A percentile compares a stretch with the other conserved stretches of the same genome.
Conservation (phyloP, 2,888 invertebrate genomes). For the Agrochola macilenta region DNA sequence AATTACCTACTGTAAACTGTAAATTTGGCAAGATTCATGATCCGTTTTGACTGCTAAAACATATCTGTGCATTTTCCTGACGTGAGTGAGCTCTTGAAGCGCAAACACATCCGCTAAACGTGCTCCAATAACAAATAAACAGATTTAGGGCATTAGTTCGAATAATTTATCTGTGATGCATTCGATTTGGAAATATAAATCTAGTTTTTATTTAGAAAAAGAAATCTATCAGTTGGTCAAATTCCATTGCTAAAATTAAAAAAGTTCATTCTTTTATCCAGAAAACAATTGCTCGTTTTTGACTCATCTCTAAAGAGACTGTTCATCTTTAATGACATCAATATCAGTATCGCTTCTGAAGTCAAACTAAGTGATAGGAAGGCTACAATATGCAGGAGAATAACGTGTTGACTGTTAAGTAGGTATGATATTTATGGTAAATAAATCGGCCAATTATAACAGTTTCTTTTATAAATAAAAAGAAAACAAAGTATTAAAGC, state of each 20-base stretch:
- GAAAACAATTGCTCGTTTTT: not conserved
- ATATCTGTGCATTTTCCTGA: constrained; percentile 28
- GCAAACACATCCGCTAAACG: constrained; percentile 1
- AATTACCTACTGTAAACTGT: constrained; percentile 19
- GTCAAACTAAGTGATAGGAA: too few relatives aligned
- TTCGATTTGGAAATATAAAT: not conserved
- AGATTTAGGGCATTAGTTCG: constrained; percentile 5
- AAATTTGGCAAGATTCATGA: constrained; percentile 25
- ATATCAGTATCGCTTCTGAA: not conserved
- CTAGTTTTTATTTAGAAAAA: not conserved
- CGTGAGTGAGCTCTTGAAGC: constrained; percentile 6
- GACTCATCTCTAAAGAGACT: not conserved
- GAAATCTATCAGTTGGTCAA: too few relatives aligned
- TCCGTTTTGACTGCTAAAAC: constrained; percentile 16
- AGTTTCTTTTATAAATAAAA: constrained; percentile 13
- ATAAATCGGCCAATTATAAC: not conserved
- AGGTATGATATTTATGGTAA: not conserved
- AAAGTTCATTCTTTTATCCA: not conserved
- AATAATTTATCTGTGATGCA: not conserved
- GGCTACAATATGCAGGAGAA: not conserved
- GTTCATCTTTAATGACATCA: not conserved
- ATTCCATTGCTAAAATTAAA: not conserved
- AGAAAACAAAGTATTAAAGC: constrained; percentile 31
- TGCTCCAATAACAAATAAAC: constrained; percentile 21
- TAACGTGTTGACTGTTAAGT: not conserved